Evolutionary conservation across 2,113 vertebrate genomes (phyloP).

Genomic region (Amphiprion ocellaris): DNA sequence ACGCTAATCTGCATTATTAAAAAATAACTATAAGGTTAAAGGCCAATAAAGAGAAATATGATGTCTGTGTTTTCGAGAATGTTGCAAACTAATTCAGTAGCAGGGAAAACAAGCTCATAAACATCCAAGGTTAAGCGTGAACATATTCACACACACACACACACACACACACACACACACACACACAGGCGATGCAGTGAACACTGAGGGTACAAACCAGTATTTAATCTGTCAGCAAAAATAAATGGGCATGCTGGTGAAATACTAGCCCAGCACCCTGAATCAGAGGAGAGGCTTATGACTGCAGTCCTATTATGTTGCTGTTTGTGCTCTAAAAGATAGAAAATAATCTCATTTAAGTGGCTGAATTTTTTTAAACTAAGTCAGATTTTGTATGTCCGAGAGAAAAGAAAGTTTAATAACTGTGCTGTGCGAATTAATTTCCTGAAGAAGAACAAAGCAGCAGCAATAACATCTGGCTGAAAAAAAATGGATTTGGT

Average conservation of each 20-base stretch:
- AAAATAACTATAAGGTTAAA: constrained; percentile 13
- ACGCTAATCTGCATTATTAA: background rate
- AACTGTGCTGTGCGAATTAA: constrained; percentile 12
- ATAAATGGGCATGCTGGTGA: constrained; percentile 46
- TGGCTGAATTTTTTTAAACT: constrained; percentile 30
- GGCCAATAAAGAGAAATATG: background rate
- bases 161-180: background rate
- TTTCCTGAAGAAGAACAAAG: constrained; percentile 29
- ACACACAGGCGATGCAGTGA: constrained; percentile 32
- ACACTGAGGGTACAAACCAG: constrained; percentile 35
- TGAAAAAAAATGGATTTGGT: constrained; percentile 38
- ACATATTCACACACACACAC: background rate
- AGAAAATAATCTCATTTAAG: constrained; percentile 34
- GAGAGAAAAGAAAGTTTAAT: constrained; percentile 37
- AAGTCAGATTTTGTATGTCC: background rate
- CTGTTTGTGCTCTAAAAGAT: constrained; percentile 33
- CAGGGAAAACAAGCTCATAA: constrained; percentile 29
- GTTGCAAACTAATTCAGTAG: constrained; percentile 35
- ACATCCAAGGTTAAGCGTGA: constrained; percentile 42
- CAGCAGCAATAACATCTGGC: constrained; percentile 31
- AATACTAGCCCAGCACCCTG: constrained; percentile 45
- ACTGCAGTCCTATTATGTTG: constrained; percentile 33
- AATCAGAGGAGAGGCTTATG: constrained; percentile 42
- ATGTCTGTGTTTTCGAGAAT: background rate
- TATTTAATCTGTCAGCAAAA: constrained; percentile 64